A percentile compares a stretch with the other conserved stretches of the same genome.
phyloP scores from a whole-genome alignment of 2,888 invertebrate genomes.

The Cephonodes hylas region DNA sequence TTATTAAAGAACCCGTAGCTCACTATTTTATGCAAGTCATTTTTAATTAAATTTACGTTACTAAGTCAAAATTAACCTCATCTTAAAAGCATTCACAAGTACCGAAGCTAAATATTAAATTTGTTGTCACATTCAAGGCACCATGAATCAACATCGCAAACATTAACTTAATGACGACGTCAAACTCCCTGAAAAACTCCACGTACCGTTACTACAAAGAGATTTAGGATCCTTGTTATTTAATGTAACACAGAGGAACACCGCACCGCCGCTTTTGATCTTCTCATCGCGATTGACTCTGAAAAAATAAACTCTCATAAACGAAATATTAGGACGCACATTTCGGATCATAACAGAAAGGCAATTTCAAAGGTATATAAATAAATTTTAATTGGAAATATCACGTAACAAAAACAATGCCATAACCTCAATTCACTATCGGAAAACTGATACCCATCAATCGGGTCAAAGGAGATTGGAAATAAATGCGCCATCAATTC shows the following conservation, averaged over 20 bases:
- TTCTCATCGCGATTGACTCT: slow-evolving; percentile 14
- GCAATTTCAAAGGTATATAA: background rate
- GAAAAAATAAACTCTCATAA: slow-evolving; percentile 8
- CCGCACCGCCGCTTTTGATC: background rate
- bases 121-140: background rate
- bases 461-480: background rate
- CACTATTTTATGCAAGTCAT: no score
- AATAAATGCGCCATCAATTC: background rate
- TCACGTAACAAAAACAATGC: background rate
- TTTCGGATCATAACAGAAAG: background rate
- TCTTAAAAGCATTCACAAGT: no score
- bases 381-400: background rate
- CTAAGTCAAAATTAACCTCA: no score
- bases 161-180: background rate
- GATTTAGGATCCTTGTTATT: background rate
- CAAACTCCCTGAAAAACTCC: background rate
- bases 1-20: no score
- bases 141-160: slow-evolving; percentile 4
- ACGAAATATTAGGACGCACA: background rate
- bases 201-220: slow-evolving; percentile 4
- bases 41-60: no score
- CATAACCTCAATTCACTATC: background rate
- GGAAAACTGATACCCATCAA: background rate
- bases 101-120: no score
- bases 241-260: background rate